These are phyloP conservation scores for Pegoplata infirma DNA, from an alignment of 2,888 invertebrate genomes.

Conservation along the genomic window DNA sequence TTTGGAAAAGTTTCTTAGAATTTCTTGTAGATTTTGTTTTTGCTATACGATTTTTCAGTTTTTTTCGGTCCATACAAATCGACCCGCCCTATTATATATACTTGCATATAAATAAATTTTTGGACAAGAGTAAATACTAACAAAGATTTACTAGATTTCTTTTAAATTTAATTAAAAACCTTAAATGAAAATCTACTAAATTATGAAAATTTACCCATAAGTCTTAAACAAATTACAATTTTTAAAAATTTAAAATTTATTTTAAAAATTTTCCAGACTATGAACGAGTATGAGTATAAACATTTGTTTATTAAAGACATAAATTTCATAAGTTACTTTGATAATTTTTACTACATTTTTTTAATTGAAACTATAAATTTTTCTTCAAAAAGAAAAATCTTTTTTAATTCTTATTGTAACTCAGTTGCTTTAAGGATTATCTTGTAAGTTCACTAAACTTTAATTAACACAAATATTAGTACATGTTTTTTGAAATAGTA, in stretches of 20 bases:
- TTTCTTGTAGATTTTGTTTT: too few relatives aligned
- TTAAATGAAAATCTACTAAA: neutral
- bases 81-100: too few relatives aligned
- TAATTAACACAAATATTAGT: conserved; percentile 55
- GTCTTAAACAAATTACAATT: neutral
- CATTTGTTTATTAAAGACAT: too few relatives aligned
- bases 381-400: neutral
- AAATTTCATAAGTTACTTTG: too few relatives aligned
- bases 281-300: too few relatives aligned
- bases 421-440: conserved; percentile 44
- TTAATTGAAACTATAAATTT: neutral
- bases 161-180: neutral
- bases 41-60: too few relatives aligned
- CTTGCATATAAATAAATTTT: neutral
- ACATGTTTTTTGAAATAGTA: too few relatives aligned
- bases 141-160: neutral
- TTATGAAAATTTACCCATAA: neutral
- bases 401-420: conserved; percentile 25
- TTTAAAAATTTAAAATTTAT: too few relatives aligned
- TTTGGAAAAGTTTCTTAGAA: too few relatives aligned
- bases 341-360: neutral
- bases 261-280: too few relatives aligned
- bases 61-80: too few relatives aligned
- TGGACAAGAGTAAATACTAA: neutral
- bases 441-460: conserved; percentile 55